Evolutionary conservation across 1,140 invertebrate genomes (phyloP).

Genomic region (Ylistrum balloti): DNA sequence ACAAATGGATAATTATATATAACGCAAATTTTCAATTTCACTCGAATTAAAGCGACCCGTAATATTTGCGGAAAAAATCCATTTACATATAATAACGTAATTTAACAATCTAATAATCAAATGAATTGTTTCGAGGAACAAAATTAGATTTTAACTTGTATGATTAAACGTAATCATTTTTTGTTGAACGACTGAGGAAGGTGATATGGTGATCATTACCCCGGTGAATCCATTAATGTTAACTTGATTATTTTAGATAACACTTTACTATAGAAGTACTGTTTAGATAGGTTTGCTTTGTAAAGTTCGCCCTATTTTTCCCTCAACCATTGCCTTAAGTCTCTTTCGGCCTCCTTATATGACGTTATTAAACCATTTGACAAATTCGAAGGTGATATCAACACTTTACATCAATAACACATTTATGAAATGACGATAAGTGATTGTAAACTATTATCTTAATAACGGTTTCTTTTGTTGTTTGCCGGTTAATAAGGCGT

Average conservation of each 20-base stretch:
- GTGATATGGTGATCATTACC: not conserved
- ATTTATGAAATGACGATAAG: conserved; percentile 26
- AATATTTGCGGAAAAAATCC: no score
- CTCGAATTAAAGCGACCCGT: no score
- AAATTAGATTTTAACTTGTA: no score
- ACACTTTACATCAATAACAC: not conserved
- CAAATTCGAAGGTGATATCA: not conserved
- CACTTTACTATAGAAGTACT: not conserved
- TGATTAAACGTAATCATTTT: no score
- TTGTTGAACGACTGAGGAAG: no score
- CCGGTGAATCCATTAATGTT: not conserved
- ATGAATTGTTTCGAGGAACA: no score
- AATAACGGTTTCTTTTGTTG: conserved; percentile 21
- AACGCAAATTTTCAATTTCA: no score
- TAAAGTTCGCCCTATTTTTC: not conserved
- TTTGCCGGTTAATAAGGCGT: not conserved
- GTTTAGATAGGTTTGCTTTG: not conserved
- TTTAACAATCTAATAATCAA: no score
- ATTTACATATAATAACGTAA: no score
- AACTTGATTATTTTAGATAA: not conserved
- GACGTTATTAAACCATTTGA: conserved; percentile 2
- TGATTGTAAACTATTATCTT: not conserved
- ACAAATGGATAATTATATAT: no score
- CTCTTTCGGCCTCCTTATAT: not conserved
- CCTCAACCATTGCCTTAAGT: not conserved